Percentiles rank a stretch among this genome's conserved stretches.
These are phyloP conservation scores for Bujurquina vittata DNA, from an alignment of 2,113 vertebrate genomes.

Conservation along the genomic window DNA sequence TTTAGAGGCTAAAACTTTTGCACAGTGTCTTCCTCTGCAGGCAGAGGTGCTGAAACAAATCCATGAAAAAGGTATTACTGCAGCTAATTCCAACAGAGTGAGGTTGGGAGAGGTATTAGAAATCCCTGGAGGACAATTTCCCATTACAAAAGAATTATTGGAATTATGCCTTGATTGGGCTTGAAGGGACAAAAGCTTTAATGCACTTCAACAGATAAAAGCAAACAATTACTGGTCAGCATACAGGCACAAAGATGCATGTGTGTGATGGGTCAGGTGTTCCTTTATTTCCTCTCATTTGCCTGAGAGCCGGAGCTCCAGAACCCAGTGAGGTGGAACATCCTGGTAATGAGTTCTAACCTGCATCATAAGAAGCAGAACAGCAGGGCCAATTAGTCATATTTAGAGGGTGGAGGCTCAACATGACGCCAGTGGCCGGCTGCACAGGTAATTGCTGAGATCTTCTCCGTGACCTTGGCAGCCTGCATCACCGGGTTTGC, in stretches of 20 bases:
- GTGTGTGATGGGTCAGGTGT: conserved; percentile 22
- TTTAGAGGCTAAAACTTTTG: not conserved
- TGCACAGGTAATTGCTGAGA: conserved; percentile 25
- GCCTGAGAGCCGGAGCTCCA: not conserved
- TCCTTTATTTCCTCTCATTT: conserved; percentile 46
- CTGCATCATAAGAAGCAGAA: conserved; percentile 60
- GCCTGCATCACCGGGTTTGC: not conserved
- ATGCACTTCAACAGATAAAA: conserved; percentile 36
- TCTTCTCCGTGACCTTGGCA: conserved; percentile 57
- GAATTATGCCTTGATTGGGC: not conserved
- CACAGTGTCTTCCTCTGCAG: conserved; percentile 21
- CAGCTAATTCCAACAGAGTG: conserved; percentile 47
- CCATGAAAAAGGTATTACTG: conserved; percentile 56
- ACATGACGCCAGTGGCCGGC: conserved; percentile 16
- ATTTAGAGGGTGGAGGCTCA: conserved; percentile 57
- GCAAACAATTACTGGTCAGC: conserved; percentile 7
- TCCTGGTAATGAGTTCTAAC: conserved; percentile 68
- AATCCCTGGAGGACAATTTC: conserved; percentile 30
- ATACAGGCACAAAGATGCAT: conserved; percentile 10
- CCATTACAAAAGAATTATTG: conserved; percentile 23
- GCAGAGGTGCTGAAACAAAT: conserved; percentile 31
- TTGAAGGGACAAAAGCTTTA: conserved; percentile 3
- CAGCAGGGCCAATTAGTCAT: conserved; percentile 71
- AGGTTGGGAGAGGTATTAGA: conserved; percentile 33
- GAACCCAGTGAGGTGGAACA: conserved; percentile 51